A percentile compares a stretch with the other conserved stretches of the same genome.
These are phyloP conservation scores for Euglossa dilemma DNA, from an alignment of 1,140 invertebrate genomes.

Conservation along the genomic window DNA sequence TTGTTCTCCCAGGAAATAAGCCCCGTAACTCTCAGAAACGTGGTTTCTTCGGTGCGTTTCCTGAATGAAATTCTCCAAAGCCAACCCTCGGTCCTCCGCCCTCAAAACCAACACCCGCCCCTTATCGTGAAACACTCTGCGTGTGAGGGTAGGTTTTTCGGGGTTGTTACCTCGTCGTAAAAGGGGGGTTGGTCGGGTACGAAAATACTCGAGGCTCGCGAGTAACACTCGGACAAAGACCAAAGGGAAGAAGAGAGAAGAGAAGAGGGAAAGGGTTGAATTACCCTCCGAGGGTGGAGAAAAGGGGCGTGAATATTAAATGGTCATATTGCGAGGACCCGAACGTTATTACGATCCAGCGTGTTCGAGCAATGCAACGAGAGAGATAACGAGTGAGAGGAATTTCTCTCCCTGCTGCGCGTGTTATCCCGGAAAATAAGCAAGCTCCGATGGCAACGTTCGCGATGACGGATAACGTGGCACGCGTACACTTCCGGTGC, in stretches of 20 bases:
- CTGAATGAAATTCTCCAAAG: neutral
- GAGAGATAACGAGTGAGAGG: too few species aligned
- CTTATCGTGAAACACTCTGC: constrained; percentile 23
- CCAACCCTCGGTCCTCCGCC: too few species aligned
- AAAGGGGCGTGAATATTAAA: constrained; percentile 62
- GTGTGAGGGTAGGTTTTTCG: neutral
- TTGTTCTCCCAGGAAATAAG: constrained; percentile 1
- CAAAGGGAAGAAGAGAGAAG: neutral
- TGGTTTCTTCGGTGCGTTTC: neutral
- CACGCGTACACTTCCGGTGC: neutral
- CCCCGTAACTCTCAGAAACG: neutral
- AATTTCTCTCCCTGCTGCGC: neutral
- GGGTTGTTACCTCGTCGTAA: constrained; percentile 2
- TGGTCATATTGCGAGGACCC: constrained; percentile 8
- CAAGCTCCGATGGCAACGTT: constrained; percentile 12
- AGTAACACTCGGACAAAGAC: too few species aligned
- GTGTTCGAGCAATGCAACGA: constrained; percentile 22
- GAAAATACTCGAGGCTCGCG: too few species aligned
- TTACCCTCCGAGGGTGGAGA: neutral
- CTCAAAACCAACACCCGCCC: neutral
- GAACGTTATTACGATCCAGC: constrained; percentile 1
- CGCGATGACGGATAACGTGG: neutral
- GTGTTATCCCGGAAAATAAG: constrained; percentile 12
- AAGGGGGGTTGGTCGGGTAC: neutral
- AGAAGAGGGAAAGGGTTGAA: too few species aligned